Conservation (phyloP, 2,113 vertebrate genomes). For the Tretioscincus oriximinensis region DNA sequence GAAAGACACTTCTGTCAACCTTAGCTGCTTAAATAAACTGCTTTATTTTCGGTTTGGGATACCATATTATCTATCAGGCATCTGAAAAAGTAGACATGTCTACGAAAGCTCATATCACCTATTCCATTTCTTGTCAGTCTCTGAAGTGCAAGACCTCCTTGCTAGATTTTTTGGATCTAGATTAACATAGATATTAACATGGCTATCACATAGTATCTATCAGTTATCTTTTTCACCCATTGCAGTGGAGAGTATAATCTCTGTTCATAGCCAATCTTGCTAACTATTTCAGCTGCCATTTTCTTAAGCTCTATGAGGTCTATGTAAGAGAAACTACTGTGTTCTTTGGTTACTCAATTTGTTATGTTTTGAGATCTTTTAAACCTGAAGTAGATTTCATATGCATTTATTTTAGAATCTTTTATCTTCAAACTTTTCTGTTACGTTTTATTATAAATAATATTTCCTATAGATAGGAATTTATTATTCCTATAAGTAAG, state of each 20-base stretch:
- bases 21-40: neutral
- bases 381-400: neutral
- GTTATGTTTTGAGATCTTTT: neutral
- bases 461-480: too few relatives aligned
- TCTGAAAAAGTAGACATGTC: too few relatives aligned
- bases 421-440: neutral
- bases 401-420: neutral
- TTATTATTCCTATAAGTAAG: too few relatives aligned
- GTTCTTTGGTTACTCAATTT: neutral
- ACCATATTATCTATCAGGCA: neutral
- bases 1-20: neutral
- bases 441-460: neutral
- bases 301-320: neutral
- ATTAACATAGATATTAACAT: too few relatives aligned
- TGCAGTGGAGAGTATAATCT: neutral
- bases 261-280: neutral
- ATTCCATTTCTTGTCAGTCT: too few relatives aligned
- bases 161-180: too few relatives aligned
- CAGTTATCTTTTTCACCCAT: neutral
- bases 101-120: too few relatives aligned
- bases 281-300: neutral
- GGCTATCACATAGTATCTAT: neutral
- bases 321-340: neutral
- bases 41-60: slow-evolving; percentile 7
- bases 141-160: too few relatives aligned